Evolutionary conservation across 1,140 invertebrate species (phyloP), one percentile per base, ranked within the genome.

Genomic region (Chrysomallon squamiferum): DNA sequence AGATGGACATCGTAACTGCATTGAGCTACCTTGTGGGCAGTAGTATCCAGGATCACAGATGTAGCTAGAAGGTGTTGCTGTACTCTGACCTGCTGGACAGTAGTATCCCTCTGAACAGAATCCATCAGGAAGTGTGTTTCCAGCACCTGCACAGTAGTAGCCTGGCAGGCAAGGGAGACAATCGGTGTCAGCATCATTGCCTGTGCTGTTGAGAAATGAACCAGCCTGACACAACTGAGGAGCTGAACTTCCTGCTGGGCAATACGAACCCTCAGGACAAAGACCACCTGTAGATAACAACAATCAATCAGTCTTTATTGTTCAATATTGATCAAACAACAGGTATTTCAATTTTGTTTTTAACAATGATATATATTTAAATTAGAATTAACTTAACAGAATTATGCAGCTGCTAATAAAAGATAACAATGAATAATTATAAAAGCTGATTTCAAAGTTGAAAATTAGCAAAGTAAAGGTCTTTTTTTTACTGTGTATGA

Each of bases 1-100:
- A 20, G 74, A 75, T 5, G 69, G 47, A 66, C 82, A 84, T 49
- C 76, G 52, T 11, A 68, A 33, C 5, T 78, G 74, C 27, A 62
- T 32, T 18, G 62, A 38, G 41, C 73, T 75, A 27, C 78, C 79
- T n/a, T 62, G 63, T 9, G 73, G 69, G 61, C 82, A 84, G 64
- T 78, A 81, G 65, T 84, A 78, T 20, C 81, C 80, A 50, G 70
- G 56, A 20, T 77, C 76, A 64, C 82, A 84, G 69, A 78, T 81
- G 45, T 73, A 75, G 32, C 70, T 75, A 11, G 70, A 50, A 0
- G 80, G 79, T 6, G 43, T 66, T 9, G 71, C 45, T 7, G 47
- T 52, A 52, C 75, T 74, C 56, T 82, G 80, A 58, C 77, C 82
- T 30, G 71, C 76, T 0, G 82, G 80, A 45, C 82, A 84, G 62